Percentiles rank a stretch among this genome's conserved stretches.
Evolutionary conservation across 2,113 vertebrate species (phyloP).

Genomic region (Pitta sordida): DNA sequence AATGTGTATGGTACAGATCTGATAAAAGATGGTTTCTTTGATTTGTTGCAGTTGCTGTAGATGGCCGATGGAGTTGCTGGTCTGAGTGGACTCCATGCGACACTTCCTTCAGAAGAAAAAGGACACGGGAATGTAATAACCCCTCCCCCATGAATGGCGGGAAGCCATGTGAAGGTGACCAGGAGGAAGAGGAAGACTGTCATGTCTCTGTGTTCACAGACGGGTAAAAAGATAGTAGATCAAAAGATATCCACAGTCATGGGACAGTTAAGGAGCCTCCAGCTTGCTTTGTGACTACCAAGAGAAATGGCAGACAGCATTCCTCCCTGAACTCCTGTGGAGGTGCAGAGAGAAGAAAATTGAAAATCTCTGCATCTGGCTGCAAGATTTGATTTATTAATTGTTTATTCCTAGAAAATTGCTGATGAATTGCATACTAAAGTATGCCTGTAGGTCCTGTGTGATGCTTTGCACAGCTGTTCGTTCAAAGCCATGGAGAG

Average conservation of each 20-base stretch:
- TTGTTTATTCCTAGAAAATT: background rate
- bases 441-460: background rate
- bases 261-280: background rate
- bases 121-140: slow-evolving; percentile 82
- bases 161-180: slow-evolving; percentile 71
- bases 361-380: background rate
- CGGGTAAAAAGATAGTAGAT: slow-evolving; percentile 56
- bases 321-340: background rate
- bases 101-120: slow-evolving; percentile 71
- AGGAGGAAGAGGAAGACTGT: slow-evolving; percentile 76
- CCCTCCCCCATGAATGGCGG: slow-evolving; percentile 77
- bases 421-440: background rate
- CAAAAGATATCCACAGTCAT: background rate
- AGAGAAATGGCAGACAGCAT: background rate
- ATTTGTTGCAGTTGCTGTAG: slow-evolving; percentile 73
- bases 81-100: slow-evolving; percentile 82
- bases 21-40: background rate
- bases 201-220: slow-evolving; percentile 80
- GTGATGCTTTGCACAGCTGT: background rate
- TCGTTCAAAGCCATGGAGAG: background rate
- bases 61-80: slow-evolving; percentile 92
- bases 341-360: background rate
- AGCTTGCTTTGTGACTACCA: background rate
- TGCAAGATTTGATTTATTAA: background rate
- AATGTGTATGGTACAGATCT: background rate